These are phyloP conservation scores for Burhinus oedicnemus DNA, from an alignment of 2,113 vertebrate genomes.

Conservation along the genomic window DNA sequence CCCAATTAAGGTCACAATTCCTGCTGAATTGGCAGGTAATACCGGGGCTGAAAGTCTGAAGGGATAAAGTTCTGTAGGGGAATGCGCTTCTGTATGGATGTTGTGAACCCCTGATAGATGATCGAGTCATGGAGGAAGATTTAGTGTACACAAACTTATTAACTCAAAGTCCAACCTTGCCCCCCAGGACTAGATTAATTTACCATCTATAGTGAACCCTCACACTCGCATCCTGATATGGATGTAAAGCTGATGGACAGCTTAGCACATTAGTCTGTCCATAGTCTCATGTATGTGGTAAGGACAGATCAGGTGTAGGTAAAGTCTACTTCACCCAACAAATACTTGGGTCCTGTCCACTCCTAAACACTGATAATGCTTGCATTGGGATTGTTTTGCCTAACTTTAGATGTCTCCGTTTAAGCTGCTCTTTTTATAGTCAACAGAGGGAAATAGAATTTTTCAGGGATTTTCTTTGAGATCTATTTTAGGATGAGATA, in stretches of 20 bases:
- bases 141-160: neutral
- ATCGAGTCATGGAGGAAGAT: neutral
- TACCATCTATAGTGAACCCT: neutral
- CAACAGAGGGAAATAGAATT: neutral
- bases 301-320: neutral
- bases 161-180: neutral
- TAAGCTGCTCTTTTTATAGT: neutral
- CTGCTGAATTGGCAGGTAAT: neutral
- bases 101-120: neutral
- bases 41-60: neutral
- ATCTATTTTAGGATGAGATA: neutral
- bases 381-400: neutral
- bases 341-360: neutral
- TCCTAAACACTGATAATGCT: neutral
- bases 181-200: neutral
- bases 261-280: neutral
- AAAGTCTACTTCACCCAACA: neutral
- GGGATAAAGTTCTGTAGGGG: neutral
- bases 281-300: neutral
- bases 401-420: neutral
- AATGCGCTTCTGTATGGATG: neutral
- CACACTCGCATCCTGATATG: neutral
- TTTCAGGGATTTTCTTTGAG: neutral
- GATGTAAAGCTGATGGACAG: neutral
- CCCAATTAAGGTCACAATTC: constrained; percentile 10